Evolutionary conservation across 2,797 vertebrate genomes (phyloP).

Genomic region (Loriculus beryllinus): DNA sequence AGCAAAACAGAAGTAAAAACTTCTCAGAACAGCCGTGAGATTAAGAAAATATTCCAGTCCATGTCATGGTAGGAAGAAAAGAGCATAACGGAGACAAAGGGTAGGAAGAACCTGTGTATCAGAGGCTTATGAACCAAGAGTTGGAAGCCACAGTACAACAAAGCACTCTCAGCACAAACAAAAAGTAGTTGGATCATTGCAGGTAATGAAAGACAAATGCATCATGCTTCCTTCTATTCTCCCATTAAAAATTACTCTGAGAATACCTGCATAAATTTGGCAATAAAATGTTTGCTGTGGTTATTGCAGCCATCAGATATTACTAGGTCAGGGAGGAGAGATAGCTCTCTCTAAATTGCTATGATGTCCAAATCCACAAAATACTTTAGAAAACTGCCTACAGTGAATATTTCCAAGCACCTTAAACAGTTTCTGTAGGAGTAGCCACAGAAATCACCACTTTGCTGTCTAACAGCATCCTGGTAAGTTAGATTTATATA

Average conservation of each 20-base stretch:
- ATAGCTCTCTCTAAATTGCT: too few species aligned
- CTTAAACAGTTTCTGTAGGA: background rate
- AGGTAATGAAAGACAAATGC: background rate
- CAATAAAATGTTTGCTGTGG: background rate
- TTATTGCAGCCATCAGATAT: background rate
- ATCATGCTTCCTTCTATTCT: background rate
- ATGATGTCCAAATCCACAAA: background rate
- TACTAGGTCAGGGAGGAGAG: background rate
- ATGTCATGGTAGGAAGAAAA: background rate
- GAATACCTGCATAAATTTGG: background rate
- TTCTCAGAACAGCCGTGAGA: fast-evolving
- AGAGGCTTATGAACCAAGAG: background rate
- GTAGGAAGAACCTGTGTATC: background rate
- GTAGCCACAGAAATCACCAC: background rate
- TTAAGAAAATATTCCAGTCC: background rate
- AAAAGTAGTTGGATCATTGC: fast-evolving
- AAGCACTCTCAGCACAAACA: fast-evolving
- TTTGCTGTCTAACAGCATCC: background rate
- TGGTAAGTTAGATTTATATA: background rate
- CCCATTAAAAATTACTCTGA: background rate
- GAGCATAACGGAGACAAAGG: fast-evolving
- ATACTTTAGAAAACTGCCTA: fast-evolving
- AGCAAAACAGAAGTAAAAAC: background rate
- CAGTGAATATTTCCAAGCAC: background rate
- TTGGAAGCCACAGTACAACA: fast-evolving